Base-by-base conservation (phyloP, 2,113 vertebrate genomes). In the Malurus melanocephalus region DNA sequence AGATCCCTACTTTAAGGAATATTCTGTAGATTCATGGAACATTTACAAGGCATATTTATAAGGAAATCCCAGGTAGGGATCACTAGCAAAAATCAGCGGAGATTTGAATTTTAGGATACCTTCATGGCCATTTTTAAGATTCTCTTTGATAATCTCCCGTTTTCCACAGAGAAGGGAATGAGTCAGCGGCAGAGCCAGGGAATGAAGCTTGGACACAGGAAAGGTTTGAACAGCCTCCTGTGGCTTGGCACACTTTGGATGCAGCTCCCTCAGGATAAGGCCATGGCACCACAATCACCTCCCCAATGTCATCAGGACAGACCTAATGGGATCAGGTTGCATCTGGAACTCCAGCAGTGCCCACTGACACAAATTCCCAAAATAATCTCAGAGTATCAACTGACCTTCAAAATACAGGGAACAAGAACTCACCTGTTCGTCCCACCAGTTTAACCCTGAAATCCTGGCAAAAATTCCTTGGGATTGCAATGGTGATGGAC, bases 351-450 rank as follows among this genome's bases (percentile, higher is more conserved):
- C 43, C 66, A 9, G 51, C 2, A 1, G 75, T 74, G 71, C 87
- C 93, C 89, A 45, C 60, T 71, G 91, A 82, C 93, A 89, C 88
- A n/a, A 28, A 93, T 81, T 94, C 80, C 76, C 77, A 88, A 93
- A 91, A 91, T 83, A 88, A 52, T 17, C 71, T 13, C 5, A 0
- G 38, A 78, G 46, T 14, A 33, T 6, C 40, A 52, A 32, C 8
- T 60, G 80, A 55, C 80, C 86, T 94, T 85, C 86, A 55, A 67
- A 74, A 33, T 20, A 15, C 55, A 16, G 17, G 21, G 51, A 82
- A 62, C 16, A 43, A 71, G 33, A 42, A 48, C 5, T 16, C 20
- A 42, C 17, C 20, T 12, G 8, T 7, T 26, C 1, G 4, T 27
- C 66, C 69, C 33, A 14, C 7, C 15, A 24, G 32, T 15, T 68